Evolutionary conservation across 1,140 invertebrate species (phyloP), one percentile per base, ranked within the genome.

Genomic region (Drosophila lacertosa): DNA sequence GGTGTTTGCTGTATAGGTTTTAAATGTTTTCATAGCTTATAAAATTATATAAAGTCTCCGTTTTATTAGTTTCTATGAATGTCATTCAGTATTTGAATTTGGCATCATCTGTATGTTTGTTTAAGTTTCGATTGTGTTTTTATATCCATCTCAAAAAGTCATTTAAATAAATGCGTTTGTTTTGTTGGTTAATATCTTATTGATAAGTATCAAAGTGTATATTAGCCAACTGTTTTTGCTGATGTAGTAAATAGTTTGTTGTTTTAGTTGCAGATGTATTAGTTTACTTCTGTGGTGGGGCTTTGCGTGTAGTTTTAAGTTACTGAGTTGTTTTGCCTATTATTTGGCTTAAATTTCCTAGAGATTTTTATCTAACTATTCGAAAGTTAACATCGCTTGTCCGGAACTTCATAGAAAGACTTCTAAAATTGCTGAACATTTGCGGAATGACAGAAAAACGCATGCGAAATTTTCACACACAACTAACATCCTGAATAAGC

Each of bases 101-200:
- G 18, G 24, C 35, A 40, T 63, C 20, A 20, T 55, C 7, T 29
- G 13, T 9, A 32, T 64, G 16, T 55, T 29, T n/a, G n/a, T n/a
- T 32, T 32, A 16, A 22, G 20, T 57, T 37, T 33, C 63, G 44
- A 64, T 67, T 53, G 51, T 74, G 44, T 57, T 45, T 55, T 68
- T 74, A 54, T 54, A 65, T 74, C 69, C 55, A 62, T 77, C 62
- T 86, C 74, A 88, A 86, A 86, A 88, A 66, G 74, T 86, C 70
- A 89, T 82, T 81, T 88, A 86, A 86, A 86, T 86, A 86, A 86
- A 86, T 86, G 82, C 82, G 78, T 82, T 86, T 86, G 68, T 76
- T 86, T 86, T 86, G 82, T 88, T 82, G 70, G 59, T 80, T 42
- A 53, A 73, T 60, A 76, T 55, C 62, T 64, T 64, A 66, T 53